These are phyloP conservation scores for Ceyx margarethae DNA, from an alignment of 2,113 vertebrate genomes.

Conservation along the genomic window DNA sequence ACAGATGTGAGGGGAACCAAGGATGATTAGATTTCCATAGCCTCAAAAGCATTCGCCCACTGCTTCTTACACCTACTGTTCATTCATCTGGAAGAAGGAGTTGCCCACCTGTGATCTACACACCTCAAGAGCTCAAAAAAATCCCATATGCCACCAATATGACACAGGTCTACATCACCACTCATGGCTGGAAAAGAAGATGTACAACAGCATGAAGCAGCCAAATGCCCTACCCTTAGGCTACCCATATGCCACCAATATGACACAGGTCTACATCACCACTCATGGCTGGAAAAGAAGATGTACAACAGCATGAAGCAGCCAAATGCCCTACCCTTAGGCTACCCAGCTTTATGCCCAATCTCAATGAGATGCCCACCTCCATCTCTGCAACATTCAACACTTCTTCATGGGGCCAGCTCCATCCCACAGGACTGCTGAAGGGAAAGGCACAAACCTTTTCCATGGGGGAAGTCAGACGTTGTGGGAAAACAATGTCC, in stretches of 20 bases:
- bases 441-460: not conserved
- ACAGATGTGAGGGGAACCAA: not conserved
- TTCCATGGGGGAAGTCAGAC: not conserved
- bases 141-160: not conserved
- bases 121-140: not conserved
- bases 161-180: not conserved
- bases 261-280: not conserved
- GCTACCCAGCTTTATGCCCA: not conserved
- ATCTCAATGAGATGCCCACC: fast-evolving
- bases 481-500: not conserved
- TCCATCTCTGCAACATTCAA: not conserved
- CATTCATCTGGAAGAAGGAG: not conserved
- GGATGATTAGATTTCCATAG: not conserved
- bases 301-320: not conserved
- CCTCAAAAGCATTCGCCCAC: not conserved
- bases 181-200: not conserved
- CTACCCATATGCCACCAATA: not conserved
- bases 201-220: not conserved
- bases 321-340: not conserved
- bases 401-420: not conserved
- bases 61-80: not conserved
- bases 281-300: not conserved
- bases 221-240: not conserved
- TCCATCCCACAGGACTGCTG: not conserved
- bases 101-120: not conserved